Evolutionary conservation across 2,797 vertebrate species (phyloP).

Genomic region (Peromyscus aztecus): DNA sequence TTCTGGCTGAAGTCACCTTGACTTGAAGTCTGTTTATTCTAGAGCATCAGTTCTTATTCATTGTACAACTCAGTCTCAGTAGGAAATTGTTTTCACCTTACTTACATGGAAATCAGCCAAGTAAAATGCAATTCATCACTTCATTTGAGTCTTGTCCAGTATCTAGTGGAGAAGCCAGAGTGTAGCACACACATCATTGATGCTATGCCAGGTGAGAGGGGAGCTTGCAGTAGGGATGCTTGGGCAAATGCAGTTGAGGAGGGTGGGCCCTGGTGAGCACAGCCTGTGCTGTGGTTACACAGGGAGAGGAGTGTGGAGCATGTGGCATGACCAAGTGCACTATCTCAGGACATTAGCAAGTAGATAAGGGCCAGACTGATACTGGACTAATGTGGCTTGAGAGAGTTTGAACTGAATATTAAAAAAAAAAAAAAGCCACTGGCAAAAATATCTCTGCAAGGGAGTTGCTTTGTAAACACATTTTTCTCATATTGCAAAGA

Average conservation of each 20-base stretch:
- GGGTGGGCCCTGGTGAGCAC: fast-evolving
- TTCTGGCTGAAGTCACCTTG: constrained; percentile 22
- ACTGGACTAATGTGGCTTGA: not conserved
- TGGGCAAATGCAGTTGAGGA: not conserved
- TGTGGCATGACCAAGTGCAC: not conserved
- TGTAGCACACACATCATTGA: not conserved
- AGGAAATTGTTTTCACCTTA: constrained; percentile 6
- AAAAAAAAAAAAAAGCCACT: not conserved
- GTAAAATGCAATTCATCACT: not conserved
- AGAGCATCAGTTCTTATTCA: not conserved
- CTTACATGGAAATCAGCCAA: not conserved
- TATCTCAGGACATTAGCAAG: not conserved
- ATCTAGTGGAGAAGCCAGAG: not conserved
- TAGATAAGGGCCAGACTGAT: not conserved
- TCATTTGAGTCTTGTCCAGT: not conserved
- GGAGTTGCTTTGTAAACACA: not conserved
- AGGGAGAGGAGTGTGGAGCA: not conserved
- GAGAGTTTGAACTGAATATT: not conserved
- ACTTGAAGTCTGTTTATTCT: not conserved
- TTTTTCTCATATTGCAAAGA: constrained; percentile 40
- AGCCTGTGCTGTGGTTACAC: not conserved
- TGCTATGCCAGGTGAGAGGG: not conserved
- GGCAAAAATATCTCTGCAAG: not conserved
- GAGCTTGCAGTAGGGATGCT: not conserved
- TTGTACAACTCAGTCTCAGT: not conserved